phyloP scores from a whole-genome alignment of 2,888 invertebrate genomes.

The Cyclophora albipunctata region DNA sequence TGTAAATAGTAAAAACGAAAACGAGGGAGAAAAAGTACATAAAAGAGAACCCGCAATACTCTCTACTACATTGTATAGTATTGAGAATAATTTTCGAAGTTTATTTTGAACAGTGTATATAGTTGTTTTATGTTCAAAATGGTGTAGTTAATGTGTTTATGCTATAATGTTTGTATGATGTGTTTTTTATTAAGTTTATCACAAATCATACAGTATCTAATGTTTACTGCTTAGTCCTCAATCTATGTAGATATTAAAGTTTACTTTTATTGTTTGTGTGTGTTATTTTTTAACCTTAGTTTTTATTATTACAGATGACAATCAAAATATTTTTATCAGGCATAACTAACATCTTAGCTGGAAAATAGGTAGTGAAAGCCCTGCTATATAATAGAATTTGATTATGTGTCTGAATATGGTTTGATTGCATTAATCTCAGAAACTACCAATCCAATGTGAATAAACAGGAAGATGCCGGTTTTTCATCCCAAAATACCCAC shows the following conservation, averaged over 20 bases:
- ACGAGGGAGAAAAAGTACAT: conserved; percentile 28
- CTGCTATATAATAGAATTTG: no score
- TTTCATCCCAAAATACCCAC: no score
- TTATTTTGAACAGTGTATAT: conserved; percentile 44
- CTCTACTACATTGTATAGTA: conserved; percentile 50
- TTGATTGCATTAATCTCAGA: no score
- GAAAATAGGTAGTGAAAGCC: no score
- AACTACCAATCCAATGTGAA: no score
- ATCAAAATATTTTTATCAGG: no score
- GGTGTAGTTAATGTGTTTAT: conserved; percentile 10
- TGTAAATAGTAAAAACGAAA: conserved; percentile 20
- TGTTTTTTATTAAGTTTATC: conserved; percentile 10
- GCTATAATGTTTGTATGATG: no score
- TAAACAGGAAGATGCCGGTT: no score
- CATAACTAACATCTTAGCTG: no score
- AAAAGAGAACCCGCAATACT: conserved; percentile 50
- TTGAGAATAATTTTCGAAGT: conserved; percentile 65
- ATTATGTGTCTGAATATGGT: no score
- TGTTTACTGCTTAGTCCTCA: conserved; percentile 11
- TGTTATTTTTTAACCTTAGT: not conserved
- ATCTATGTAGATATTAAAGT: conserved; percentile 13
- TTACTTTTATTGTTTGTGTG: conserved; percentile 1
- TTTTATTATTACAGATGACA: not conserved
- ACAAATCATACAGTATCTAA: conserved; percentile 16
- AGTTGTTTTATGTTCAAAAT: not conserved